These are phyloP conservation scores for Cybosia mesomella DNA, from an alignment of 2,888 invertebrate species.

Conservation along the genomic window DNA sequence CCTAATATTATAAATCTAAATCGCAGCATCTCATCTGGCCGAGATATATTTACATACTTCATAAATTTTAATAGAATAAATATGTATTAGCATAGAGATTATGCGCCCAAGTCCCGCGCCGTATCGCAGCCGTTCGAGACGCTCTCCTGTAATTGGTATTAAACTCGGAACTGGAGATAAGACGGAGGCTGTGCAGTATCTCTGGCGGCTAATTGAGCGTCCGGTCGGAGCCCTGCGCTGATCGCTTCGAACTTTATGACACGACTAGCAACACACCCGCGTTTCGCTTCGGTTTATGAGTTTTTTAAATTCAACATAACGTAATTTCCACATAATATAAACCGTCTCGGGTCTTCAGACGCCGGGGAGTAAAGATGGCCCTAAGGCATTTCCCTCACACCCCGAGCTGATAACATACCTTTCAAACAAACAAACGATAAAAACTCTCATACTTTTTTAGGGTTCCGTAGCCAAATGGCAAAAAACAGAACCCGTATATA, in stretches of 20 bases:
- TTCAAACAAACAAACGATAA: too few species aligned
- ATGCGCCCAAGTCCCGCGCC: neutral
- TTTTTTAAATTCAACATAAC: too few species aligned
- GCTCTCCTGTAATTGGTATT: neutral
- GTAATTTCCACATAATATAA: too few species aligned
- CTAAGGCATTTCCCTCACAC: too few species aligned
- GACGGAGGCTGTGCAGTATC: neutral
- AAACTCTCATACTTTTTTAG: too few species aligned
- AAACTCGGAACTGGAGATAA: constrained; percentile 10
- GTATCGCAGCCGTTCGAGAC: neutral
- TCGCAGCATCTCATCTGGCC: neutral
- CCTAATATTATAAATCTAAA: neutral
- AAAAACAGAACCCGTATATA: too few species aligned
- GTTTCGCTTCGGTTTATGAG: too few species aligned
- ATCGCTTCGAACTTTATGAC: neutral
- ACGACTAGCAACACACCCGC: too few species aligned
- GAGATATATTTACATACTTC: neutral
- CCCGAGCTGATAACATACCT: too few species aligned
- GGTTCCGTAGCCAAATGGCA: too few species aligned
- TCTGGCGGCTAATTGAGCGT: neutral
- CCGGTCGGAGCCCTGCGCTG: neutral
- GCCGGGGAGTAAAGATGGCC: too few species aligned
- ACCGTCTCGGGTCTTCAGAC: too few species aligned
- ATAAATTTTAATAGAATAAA: constrained; percentile 1
- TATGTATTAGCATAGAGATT: constrained; percentile 1